Conservation (phyloP, 2,113 vertebrate genomes). For the Empidonax alnorum region DNA sequence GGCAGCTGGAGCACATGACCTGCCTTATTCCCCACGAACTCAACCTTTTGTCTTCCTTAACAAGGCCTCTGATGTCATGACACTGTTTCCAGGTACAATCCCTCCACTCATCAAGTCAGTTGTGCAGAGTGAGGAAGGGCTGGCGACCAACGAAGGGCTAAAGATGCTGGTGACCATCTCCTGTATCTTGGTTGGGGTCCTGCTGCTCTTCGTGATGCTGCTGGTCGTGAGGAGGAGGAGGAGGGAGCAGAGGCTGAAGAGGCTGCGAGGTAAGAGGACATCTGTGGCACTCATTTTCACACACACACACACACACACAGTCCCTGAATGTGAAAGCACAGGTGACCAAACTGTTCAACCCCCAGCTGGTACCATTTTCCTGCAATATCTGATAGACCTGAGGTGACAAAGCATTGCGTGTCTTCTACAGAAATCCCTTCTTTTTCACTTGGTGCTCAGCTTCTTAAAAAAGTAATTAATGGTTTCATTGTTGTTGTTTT, state of each 20-base stretch:
- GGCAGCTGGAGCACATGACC: not conserved
- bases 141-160: constrained; percentile 91
- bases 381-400: not conserved
- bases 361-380: not conserved
- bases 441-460: not conserved
- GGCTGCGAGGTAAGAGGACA: constrained; percentile 87
- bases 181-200: constrained; percentile 89
- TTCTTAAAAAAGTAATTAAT: not conserved
- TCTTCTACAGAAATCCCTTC: not conserved
- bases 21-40: constrained; percentile 22
- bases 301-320: rapidly evolving
- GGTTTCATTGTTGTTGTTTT: not conserved
- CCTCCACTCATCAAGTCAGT: constrained; percentile 93
- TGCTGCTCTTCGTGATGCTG: constrained; percentile 91
- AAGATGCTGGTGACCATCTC: constrained; percentile 99
- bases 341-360: not conserved
- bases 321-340: not conserved
- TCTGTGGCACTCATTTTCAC: rapidly evolving
- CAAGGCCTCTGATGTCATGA: constrained; percentile 62
- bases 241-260: constrained; percentile 94
- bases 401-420: not conserved
- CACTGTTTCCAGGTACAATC: constrained; percentile 88
- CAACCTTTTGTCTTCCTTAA: constrained; percentile 15
- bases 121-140: constrained; percentile 89
- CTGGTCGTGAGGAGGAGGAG: constrained; percentile 90